A percentile compares a stretch with the other conserved stretches of the same genome.
phyloP scores from a whole-genome alignment of 2,797 vertebrate species.

The Urocyon cinereoargenteus region DNA sequence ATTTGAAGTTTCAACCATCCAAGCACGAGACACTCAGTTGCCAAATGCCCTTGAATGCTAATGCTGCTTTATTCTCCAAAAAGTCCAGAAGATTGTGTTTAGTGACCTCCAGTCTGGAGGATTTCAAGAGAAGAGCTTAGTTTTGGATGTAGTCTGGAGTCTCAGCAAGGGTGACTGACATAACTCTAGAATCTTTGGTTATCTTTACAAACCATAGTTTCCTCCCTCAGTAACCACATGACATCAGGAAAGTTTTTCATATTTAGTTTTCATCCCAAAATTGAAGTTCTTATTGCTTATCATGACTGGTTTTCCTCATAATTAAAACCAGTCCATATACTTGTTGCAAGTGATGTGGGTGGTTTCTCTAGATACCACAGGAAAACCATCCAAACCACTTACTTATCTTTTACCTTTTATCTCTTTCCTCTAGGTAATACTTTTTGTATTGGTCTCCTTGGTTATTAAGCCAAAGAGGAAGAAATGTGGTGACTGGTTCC shows the following conservation, averaged over 20 bases:
- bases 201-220: background rate
- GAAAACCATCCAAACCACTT: constrained; percentile 41
- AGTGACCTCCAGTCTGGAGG: background rate
- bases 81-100: background rate
- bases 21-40: background rate
- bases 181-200: background rate
- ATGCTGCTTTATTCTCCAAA: background rate
- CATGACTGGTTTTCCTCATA: background rate
- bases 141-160: background rate
- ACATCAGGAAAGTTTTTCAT: background rate
- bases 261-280: background rate
- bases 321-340: background rate
- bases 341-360: background rate
- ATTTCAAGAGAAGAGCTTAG: background rate
- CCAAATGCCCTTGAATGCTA: background rate
- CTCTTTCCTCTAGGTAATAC: background rate
- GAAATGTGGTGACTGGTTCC: background rate
- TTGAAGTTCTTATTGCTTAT: background rate
- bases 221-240: background rate
- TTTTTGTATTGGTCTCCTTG: background rate
- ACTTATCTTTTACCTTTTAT: background rate
- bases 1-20: constrained; percentile 16
- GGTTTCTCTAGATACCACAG: background rate
- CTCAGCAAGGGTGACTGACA: background rate
- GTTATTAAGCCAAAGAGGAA: background rate